Conservation (phyloP, 2,797 vertebrate species). For the Hylomyscus alleni region DNA sequence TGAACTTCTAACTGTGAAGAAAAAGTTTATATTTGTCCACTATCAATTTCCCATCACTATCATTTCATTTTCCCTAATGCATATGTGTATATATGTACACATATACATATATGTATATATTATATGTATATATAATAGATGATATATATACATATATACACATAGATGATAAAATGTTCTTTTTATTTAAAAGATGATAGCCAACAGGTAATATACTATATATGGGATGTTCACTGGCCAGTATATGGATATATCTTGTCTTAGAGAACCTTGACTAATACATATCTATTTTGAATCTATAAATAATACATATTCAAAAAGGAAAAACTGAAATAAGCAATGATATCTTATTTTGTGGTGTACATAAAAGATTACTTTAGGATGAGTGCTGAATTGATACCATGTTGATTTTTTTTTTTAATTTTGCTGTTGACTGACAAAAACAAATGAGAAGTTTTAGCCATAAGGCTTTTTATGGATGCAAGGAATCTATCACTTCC, state of each 20-base stretch:
- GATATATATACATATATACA: neutral
- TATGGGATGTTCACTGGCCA: conserved; percentile 33
- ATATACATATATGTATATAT: neutral
- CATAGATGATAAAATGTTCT: conserved; percentile 38
- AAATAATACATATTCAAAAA: neutral
- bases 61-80: conserved; percentile 1
- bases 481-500: neutral
- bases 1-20: conserved; percentile 47
- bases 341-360: conserved; percentile 39
- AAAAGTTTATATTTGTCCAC: conserved; percentile 45
- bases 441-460: conserved; percentile 14
- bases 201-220: conserved; percentile 29
- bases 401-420: neutral
- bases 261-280: too few relatives aligned
- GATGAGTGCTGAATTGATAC: neutral
- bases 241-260: neutral
- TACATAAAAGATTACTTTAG: neutral
- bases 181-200: conserved; percentile 52
- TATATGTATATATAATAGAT: neutral
- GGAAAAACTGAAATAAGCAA: conserved; percentile 5
- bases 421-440: neutral
- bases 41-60: conserved; percentile 30
- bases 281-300: conserved; percentile 54
- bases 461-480: neutral
- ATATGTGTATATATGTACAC: neutral